phyloP scores from a whole-genome alignment of 1,140 invertebrate genomes.

The Meteorus sp. region DNA sequence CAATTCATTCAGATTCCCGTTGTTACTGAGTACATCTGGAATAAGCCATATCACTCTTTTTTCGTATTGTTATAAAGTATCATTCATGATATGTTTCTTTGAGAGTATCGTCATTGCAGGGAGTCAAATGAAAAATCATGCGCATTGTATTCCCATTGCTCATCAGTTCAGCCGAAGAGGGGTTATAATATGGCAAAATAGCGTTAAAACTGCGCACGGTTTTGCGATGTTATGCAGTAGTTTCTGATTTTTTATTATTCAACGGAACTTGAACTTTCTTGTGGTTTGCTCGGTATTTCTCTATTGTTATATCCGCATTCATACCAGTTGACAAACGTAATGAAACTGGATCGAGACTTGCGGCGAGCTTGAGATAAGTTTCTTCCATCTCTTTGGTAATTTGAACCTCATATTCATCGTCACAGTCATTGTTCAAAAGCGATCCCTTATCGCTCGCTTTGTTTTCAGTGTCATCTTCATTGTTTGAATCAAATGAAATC shows the following conservation, averaged over 20 bases:
- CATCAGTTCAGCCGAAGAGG: neutral
- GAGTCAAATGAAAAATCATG: no score
- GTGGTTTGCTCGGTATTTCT: slow-evolving; percentile 53
- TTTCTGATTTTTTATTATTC: slow-evolving; percentile 38
- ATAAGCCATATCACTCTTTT: no score
- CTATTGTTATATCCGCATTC: slow-evolving; percentile 47
- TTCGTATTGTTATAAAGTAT: no score
- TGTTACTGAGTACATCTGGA: no score
- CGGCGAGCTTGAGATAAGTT: slow-evolving; percentile 54
- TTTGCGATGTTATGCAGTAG: slow-evolving; percentile 39
- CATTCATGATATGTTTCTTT: no score
- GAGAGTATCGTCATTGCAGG: no score
- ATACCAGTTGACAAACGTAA: slow-evolving; percentile 36
- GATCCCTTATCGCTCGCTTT: slow-evolving; percentile 17
- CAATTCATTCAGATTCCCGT: no score
- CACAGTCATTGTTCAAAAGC: slow-evolving; percentile 11
- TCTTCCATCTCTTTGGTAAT: slow-evolving; percentile 57
- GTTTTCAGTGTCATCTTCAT: slow-evolving; percentile 31
- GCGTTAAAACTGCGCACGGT: slow-evolving; percentile 1
- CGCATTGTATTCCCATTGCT: no score
- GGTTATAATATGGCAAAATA: neutral
- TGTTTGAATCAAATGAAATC: slow-evolving; percentile 48
- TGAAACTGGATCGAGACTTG: slow-evolving; percentile 46
- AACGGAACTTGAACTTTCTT: slow-evolving; percentile 42
- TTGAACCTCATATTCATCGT: slow-evolving; percentile 42